These are phyloP conservation scores for Pangasius larnaudii DNA, from an alignment of 2,797 vertebrate genomes.

Conservation along the genomic window DNA sequence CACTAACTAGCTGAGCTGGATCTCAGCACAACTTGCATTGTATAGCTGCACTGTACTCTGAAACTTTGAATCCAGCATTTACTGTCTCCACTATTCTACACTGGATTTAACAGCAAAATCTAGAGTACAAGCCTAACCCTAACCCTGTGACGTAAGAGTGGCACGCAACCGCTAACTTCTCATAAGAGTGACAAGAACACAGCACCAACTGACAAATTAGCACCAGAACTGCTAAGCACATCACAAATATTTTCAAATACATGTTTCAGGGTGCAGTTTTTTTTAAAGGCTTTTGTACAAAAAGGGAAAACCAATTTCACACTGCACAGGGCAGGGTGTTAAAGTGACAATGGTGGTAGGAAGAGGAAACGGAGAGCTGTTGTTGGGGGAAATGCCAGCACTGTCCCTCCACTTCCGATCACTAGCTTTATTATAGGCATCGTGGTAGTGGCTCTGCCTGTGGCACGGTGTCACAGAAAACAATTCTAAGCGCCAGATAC, in stretches of 20 bases:
- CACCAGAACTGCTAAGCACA: not conserved
- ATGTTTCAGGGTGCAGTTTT: not conserved
- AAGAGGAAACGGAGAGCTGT: slow-evolving; percentile 58
- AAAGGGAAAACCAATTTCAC: slow-evolving; percentile 19
- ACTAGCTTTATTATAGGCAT: slow-evolving; percentile 48
- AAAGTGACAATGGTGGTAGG: slow-evolving; percentile 42
- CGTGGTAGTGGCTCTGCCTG: slow-evolving; percentile 23
- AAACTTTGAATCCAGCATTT: not conserved
- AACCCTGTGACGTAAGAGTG: not conserved
- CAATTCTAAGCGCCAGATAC: not conserved
- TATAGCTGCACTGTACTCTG: not conserved
- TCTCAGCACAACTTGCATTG: not conserved
- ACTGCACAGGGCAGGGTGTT: slow-evolving; percentile 28
- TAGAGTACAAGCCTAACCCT: not conserved
- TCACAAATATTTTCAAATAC: not conserved
- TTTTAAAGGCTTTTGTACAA: not conserved
- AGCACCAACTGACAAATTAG: not conserved
- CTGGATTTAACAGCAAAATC: not conserved
- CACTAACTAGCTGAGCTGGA: too few species aligned
- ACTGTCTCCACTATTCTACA: not conserved
- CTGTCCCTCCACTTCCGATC: slow-evolving; percentile 51
- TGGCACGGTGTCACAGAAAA: slow-evolving; percentile 11
- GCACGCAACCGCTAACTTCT: not conserved
- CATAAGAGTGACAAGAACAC: not conserved
- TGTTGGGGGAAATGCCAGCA: slow-evolving; percentile 55